Base-by-base conservation (phyloP, 2,797 vertebrate genomes). In the Zalophus californianus region DNA sequence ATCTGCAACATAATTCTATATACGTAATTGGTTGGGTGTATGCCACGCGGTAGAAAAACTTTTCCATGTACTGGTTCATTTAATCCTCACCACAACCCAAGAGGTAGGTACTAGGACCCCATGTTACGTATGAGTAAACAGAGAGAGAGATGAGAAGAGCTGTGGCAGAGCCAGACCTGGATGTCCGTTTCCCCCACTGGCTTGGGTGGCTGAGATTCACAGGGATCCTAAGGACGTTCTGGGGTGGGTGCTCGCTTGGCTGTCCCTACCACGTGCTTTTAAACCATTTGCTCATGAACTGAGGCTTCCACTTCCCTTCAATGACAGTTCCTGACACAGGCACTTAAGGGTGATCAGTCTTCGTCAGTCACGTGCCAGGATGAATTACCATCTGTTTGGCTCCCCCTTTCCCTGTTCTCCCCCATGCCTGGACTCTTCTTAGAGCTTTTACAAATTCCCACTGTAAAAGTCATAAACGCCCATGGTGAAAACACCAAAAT, bases 341-440 rank as follows among this genome's bases (percentile, higher is more conserved):
- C 9, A 14, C 35, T 3, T 3, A 25, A 5, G 21, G 18, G 29
- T 7, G 7, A 21, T 29, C 44, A 18, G 0, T 14, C 56, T 83
- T 21, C 56, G 41, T 9, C 1, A 58, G 72, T 14, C 18, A 54
- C 0, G 4, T 20, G 41, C 79, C 35, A 27, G 13, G 60, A 29
- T 18, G 32, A 56, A 38, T 29, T 0, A 6, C 9, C 2, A 3
- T 0, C 6, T 8, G 3, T 8, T 29, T 21, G 1, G 27, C 4
- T 68, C 52, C 82, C 48, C 15, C 10, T 14, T 32, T 50, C 72
- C 35, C 12, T n/a, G 50, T 9, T 44, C 16, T 77, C 27, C n/a
- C 4, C 15, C n/a, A 7, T 20, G 18, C 2, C n/a, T 9, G 4
- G n/a, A 68, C n/a, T 35, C 73, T 68, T 60, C 48, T 41, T 29